A percentile compares a stretch with the other conserved stretches of the same genome.
Conservation (phyloP, 2,113 vertebrate genomes). For the Oreochromis tanganicae region DNA sequence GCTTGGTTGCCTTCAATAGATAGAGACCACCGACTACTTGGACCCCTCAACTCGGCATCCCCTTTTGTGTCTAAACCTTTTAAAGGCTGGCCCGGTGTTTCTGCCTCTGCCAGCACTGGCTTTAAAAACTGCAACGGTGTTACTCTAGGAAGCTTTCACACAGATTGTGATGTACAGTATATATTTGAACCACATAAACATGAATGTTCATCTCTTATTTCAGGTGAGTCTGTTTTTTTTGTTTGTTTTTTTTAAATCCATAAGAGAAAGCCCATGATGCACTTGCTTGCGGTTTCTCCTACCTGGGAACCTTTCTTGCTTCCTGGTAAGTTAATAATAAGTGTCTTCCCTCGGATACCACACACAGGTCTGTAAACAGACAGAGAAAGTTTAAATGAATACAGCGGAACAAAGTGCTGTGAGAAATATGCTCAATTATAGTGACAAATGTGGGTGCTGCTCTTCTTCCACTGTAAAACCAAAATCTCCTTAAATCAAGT, state of each 20-base stretch:
- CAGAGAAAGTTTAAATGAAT: not conserved
- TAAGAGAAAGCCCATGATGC: not conserved
- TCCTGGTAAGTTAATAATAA: slow-evolving; percentile 98
- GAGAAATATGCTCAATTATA: not conserved
- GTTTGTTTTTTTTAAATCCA: not conserved
- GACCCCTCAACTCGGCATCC: not conserved
- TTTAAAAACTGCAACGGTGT: not conserved
- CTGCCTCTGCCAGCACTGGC: not conserved
- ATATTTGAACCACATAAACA: not conserved
- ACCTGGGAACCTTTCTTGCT: slow-evolving; percentile 99
- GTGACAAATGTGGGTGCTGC: not conserved
- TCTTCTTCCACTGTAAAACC: not conserved
- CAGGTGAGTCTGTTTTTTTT: not conserved
- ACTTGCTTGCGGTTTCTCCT: slow-evolving; percentile 40
- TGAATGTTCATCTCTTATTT: not conserved
- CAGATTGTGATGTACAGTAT: not conserved
- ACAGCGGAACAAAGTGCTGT: not conserved
- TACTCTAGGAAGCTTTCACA: not conserved
- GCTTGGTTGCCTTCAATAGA: not conserved
- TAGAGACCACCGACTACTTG: not conserved
- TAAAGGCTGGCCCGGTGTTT: not conserved
- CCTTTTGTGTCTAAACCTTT: not conserved
- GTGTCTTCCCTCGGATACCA: slow-evolving; percentile 97
- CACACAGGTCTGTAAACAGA: slow-evolving; percentile 87
- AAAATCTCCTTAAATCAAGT: not conserved